phyloP scores from a whole-genome alignment of 2,797 vertebrate species.

The Thripadectes ignobilis region DNA sequence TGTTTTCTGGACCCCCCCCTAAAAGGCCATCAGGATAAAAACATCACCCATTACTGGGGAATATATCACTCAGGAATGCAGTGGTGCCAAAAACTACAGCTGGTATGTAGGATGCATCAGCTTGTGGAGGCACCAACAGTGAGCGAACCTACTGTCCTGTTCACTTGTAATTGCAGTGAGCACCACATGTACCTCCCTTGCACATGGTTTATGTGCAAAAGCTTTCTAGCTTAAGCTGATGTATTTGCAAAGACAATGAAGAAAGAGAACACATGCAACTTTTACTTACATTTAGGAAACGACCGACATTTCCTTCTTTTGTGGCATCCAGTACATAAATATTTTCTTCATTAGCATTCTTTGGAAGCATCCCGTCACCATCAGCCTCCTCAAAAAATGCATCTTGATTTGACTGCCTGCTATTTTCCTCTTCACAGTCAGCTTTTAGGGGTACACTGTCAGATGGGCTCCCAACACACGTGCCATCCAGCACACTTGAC shows the following conservation, averaged over 20 bases:
- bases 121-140: background rate
- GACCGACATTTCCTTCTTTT: constrained; percentile 91
- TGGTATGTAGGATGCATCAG: background rate
- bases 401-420: background rate
- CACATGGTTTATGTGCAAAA: background rate
- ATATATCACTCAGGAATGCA: background rate
- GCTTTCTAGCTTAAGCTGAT: background rate
- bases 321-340: constrained; percentile 86
- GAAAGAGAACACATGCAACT: background rate
- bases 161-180: background rate
- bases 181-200: background rate
- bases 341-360: constrained; percentile 8
- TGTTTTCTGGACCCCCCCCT: background rate
- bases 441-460: background rate
- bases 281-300: constrained; percentile 92
- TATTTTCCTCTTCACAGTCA: background rate
- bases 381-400: constrained; percentile 13
- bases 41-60: background rate
- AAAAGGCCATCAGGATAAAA: background rate
- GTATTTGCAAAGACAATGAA: background rate
- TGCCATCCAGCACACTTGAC: background rate
- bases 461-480: background rate
- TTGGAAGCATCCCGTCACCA: background rate
- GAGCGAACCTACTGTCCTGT: background rate
- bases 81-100: background rate